A percentile compares a stretch with the other conserved stretches of the same genome.
phyloP scores from a whole-genome alignment of 2,797 vertebrate genomes.

The Chaenodraco wilsoni region DNA sequence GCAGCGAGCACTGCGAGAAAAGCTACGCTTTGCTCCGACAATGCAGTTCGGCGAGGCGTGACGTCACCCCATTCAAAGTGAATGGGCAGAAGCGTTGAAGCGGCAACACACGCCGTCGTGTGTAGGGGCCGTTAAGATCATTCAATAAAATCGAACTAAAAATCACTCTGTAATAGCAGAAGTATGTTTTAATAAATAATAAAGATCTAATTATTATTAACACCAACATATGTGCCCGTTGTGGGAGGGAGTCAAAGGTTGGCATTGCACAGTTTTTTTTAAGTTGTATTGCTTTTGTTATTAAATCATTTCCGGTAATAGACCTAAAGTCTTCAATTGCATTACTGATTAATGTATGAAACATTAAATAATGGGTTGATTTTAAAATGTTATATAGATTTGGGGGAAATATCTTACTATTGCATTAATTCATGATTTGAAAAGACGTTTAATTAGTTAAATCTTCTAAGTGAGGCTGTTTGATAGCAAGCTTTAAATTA shows the following conservation, averaged over 20 bases:
- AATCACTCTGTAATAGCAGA: conserved; percentile 1
- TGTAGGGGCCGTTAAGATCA: neutral
- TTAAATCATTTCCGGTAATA: neutral
- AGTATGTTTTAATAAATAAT: conserved; percentile 14
- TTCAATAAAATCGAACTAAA: neutral
- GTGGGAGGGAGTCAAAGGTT: conserved; percentile 1
- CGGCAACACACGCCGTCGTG: too few relatives aligned
- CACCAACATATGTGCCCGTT: conserved; percentile 9
- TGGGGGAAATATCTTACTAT: neutral
- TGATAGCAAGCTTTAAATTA: neutral
- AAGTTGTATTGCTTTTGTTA: conserved; percentile 12
- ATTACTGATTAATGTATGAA: neutral
- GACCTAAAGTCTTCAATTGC: neutral
- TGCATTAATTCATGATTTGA: neutral
- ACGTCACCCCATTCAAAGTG: too few relatives aligned
- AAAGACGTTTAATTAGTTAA: neutral
- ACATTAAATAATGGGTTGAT: neutral
- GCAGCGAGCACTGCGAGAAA: too few relatives aligned
- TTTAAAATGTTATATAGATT: neutral
- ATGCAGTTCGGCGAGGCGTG: too few relatives aligned
- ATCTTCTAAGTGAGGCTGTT: neutral
- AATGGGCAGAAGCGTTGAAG: too few relatives aligned
- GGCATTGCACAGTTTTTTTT: neutral
- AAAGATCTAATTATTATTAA: neutral
- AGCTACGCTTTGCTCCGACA: too few relatives aligned